These are phyloP conservation scores for Aspidapion aeneum DNA, from an alignment of 2,888 invertebrate genomes.

Conservation along the genomic window DNA sequence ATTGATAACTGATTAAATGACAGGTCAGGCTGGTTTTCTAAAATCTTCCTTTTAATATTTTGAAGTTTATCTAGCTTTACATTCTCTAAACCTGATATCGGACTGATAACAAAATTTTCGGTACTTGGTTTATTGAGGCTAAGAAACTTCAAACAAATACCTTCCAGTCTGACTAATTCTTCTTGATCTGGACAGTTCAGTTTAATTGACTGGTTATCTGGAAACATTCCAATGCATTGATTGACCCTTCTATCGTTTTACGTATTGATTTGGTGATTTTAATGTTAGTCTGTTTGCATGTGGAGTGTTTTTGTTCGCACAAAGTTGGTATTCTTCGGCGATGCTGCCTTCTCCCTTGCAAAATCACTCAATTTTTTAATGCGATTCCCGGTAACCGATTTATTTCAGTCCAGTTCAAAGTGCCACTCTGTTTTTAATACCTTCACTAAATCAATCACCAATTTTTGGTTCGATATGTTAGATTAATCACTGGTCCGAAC, in stretches of 20 bases:
- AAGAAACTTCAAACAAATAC: neutral
- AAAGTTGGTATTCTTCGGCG: neutral
- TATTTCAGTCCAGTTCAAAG: no score
- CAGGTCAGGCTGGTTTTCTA: slow-evolving; percentile 26
- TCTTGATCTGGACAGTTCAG: neutral
- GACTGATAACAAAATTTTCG: neutral
- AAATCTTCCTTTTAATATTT: neutral
- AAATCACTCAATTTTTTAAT: no score
- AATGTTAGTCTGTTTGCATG: neutral
- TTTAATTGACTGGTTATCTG: neutral
- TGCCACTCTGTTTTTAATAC: no score
- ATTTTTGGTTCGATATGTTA: no score
- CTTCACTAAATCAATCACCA: no score
- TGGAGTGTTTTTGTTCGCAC: neutral
- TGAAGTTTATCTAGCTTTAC: neutral
- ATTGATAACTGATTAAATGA: no score
- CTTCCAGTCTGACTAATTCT: neutral
- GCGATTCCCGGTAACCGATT: no score
- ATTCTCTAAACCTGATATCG: neutral
- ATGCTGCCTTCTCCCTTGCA: no score
- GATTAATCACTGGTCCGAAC: no score
- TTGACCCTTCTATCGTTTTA: neutral
- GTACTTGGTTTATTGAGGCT: neutral
- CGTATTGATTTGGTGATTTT: neutral
- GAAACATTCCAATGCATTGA: neutral